Base-by-base conservation (phyloP, 2,113 vertebrate species). In the Xiphophorus couchianus region DNA sequence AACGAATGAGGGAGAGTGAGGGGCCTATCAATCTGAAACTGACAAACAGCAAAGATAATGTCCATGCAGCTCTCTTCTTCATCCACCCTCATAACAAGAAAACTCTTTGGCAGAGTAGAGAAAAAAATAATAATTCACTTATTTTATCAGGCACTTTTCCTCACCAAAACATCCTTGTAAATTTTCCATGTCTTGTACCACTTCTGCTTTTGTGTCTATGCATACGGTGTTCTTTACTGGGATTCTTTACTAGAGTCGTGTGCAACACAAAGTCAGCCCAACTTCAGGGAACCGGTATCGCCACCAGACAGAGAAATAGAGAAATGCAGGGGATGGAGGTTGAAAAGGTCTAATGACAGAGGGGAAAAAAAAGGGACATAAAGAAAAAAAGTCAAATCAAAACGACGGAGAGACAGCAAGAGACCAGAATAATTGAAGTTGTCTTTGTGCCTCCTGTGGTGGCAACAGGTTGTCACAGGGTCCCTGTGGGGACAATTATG, bases 401-500 rank as follows among this genome's bases (percentile, higher is more conserved):
- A 88, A 80, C 75, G 48, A 81, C 1, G 19, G 69, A 61, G 9
- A 74, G 78, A 84, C 60, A 66, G 70, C 74, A 51, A 83, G 33
- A 71, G 66, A 78, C 66, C 27, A 69, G 76, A 72, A 88, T 86
- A 90, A 82, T 84, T 80, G 15, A 85, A 76, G 75, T 82, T 88
- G 83, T 84, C 83, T 82, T 78, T 78, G 74, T 80, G 65, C 68
- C 83, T 84, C 77, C 84, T 72, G 78, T 74, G 70, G 77, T 60
- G 81, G 83, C 83, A 84, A 90, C 73, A 81, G 85, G 84, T 89
- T 84, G 61, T 88, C 86, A 83, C 62, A 28, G 68, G 67, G 67
- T 93, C 92, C 91, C 89, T 86, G 30, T 82, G 89, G 92, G 85
- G 74, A 90, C 92, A 93, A 92, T 93, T 94, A 93, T 74, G 87